Conservation (phyloP, 2,113 vertebrate species). For the Nanorana parkeri region DNA sequence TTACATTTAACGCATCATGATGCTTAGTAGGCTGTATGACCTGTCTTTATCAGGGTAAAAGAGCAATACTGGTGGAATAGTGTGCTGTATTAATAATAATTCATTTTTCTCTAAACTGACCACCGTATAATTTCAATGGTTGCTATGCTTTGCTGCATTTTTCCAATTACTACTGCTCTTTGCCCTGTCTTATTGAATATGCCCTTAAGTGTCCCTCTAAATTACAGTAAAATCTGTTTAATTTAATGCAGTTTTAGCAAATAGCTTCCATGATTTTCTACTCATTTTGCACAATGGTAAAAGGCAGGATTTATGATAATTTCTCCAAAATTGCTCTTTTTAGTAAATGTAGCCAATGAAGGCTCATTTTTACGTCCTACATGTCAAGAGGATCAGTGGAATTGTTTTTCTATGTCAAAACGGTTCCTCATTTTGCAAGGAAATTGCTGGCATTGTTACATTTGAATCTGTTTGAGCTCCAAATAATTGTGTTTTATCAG, state of each 20-base stretch:
- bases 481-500: conserved; percentile 62
- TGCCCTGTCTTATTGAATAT: background rate
- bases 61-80: too few species aligned
- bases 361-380: conserved; percentile 25
- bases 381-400: conserved; percentile 27
- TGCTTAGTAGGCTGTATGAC: too few species aligned
- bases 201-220: conserved; percentile 10
- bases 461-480: conserved; percentile 30
- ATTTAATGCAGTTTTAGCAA: conserved; percentile 21
- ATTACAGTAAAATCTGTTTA: conserved; percentile 13
- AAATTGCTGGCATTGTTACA: conserved; percentile 32
- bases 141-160: too few species aligned
- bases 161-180: too few species aligned
- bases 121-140: too few species aligned
- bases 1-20: background rate
- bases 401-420: conserved; percentile 31
- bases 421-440: conserved; percentile 19
- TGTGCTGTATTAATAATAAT: too few species aligned
- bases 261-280: conserved; percentile 18
- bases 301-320: conserved; percentile 37
- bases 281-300: conserved; percentile 17
- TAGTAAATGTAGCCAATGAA: conserved; percentile 29
- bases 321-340: conserved; percentile 37
- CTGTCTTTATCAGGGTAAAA: too few species aligned
- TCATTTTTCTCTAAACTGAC: too few species aligned